phyloP scores from a whole-genome alignment of 2,797 vertebrate genomes.

The Acipenser transmontanus region DNA sequence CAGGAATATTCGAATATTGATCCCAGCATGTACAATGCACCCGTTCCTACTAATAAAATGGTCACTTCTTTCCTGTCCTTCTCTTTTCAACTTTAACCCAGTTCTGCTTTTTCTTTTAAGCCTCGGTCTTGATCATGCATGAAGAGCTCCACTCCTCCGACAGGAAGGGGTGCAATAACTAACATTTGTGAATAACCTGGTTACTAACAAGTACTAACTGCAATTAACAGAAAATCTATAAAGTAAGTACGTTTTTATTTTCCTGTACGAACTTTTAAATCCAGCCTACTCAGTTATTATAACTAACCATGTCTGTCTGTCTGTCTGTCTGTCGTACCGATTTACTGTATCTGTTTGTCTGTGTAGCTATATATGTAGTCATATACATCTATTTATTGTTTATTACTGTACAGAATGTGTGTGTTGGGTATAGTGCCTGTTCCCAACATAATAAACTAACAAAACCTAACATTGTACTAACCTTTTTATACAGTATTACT shows the following conservation, averaged over 20 bases:
- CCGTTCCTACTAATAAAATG: too few relatives aligned
- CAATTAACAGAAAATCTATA: constrained; percentile 17
- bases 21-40: too few relatives aligned
- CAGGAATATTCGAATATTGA: too few relatives aligned
- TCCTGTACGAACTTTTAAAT: background rate
- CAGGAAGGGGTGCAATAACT: constrained; percentile 1
- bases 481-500: constrained; percentile 40
- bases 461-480: constrained; percentile 56
- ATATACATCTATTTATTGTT: too few relatives aligned
- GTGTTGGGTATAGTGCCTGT: too few relatives aligned
- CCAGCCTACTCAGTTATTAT: background rate
- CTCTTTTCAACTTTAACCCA: too few relatives aligned
- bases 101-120: too few relatives aligned
- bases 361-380: background rate
- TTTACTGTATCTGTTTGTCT: background rate
- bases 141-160: too few relatives aligned
- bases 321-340: background rate
- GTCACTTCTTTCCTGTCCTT: too few relatives aligned
- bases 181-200: constrained; percentile 10
- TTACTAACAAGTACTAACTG: constrained; percentile 22
- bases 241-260: background rate
- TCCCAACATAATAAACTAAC: constrained; percentile 38
- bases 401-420: too few relatives aligned
- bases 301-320: background rate
- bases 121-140: too few relatives aligned